Conservation (phyloP, 2,888 invertebrate species). For the Hermodice carunculata region DNA sequence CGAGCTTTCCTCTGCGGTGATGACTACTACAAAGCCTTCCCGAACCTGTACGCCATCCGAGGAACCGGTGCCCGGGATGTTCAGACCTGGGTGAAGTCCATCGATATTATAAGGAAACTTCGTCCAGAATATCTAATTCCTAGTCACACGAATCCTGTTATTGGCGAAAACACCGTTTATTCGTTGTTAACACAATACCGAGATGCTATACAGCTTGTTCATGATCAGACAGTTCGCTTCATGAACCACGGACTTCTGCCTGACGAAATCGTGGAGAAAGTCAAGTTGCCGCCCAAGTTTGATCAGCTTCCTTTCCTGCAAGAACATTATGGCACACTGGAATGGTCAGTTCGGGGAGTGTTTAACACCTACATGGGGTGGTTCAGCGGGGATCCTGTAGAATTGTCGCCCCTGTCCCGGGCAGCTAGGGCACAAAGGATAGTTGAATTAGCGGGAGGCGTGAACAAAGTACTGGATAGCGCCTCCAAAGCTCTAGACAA, state of each 20-base stretch:
- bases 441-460: conserved; percentile 44
- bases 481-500: conserved; percentile 45
- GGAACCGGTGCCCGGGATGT: conserved; percentile 53
- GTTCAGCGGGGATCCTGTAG: conserved; percentile 38
- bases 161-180: conserved; percentile 38
- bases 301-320: conserved; percentile 48
- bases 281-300: conserved; percentile 50
- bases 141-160: conserved; percentile 55
- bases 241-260: conserved; percentile 60
- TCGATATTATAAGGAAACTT: conserved; percentile 54
- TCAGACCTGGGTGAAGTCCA: conserved; percentile 52
- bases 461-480: conserved; percentile 27
- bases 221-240: conserved; percentile 56
- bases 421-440: conserved; percentile 45
- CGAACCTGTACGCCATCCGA: conserved; percentile 62
- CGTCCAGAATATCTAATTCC: conserved; percentile 54
- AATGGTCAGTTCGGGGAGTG: conserved; percentile 58
- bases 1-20: conserved; percentile 56
- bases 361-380: conserved; percentile 42
- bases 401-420: conserved; percentile 22
- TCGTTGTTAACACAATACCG: conserved; percentile 25
- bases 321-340: conserved; percentile 59
- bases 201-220: conserved; percentile 61
- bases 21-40: conserved; percentile 59
- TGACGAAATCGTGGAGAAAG: conserved; percentile 52